phyloP scores from a whole-genome alignment of 2,888 invertebrate species.

The Acanthosepion pharaonis region DNA sequence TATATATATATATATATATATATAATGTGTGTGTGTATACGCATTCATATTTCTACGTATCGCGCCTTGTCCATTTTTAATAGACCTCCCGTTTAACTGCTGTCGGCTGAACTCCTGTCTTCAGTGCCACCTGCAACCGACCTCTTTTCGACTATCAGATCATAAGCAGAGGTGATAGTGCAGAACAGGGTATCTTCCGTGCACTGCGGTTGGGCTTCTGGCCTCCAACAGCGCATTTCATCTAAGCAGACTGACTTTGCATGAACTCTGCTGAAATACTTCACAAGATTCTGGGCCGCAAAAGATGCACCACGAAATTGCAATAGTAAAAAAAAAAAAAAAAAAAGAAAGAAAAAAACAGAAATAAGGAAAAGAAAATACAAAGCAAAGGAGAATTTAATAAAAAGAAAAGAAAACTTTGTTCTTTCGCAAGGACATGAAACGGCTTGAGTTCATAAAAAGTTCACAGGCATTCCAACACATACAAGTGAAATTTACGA shows the following conservation, averaged over 20 bases:
- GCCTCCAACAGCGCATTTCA: not conserved
- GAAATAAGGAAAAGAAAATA: not conserved
- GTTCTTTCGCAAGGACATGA: not conserved
- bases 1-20: not conserved
- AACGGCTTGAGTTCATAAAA: not conserved
- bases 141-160: not conserved
- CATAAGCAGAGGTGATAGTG: not conserved
- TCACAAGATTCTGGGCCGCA: not conserved
- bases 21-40: not conserved
- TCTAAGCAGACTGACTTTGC: not conserved
- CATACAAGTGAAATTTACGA: not conserved
- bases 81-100: not conserved
- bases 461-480: not conserved
- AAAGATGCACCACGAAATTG: not conserved
- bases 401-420: not conserved
- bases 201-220: not conserved
- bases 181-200: not conserved
- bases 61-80: not conserved
- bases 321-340: not conserved
- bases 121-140: not conserved
- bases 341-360: not conserved
- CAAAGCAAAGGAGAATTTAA: not conserved
- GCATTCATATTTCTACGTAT: not conserved
- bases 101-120: not conserved
- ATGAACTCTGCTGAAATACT: slow-evolving; percentile 2